Conservation (phyloP, 1,140 invertebrate species). For the Polypedilum pembai region DNA sequence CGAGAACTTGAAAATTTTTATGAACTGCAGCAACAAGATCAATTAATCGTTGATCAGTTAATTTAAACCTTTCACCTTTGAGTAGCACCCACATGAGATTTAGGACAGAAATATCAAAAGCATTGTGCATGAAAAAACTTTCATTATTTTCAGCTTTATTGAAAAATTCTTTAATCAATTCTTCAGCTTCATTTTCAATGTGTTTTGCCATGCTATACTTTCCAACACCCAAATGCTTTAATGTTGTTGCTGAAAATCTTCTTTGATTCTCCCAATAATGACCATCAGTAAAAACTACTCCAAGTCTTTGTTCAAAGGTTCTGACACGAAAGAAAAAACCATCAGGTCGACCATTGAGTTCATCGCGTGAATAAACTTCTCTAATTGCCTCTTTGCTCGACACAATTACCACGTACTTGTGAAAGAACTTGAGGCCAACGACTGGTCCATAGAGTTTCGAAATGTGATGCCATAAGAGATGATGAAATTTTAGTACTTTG, state of each 20-base stretch:
- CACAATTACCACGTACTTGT: conserved; percentile 51
- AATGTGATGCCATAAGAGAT: not conserved
- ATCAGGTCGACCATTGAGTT: conserved; percentile 61
- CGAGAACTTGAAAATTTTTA: conserved; percentile 50
- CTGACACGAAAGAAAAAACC: conserved; percentile 59
- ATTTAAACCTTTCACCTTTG: conserved; percentile 55
- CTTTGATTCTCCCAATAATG: conserved; percentile 49
- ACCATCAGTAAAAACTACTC: conserved; percentile 54
- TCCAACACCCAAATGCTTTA: conserved; percentile 51
- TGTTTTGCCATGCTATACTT: conserved; percentile 46
- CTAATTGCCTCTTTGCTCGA: conserved; percentile 54
- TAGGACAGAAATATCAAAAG: conserved; percentile 54
- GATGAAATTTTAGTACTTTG: not conserved
- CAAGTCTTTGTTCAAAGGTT: conserved; percentile 54
- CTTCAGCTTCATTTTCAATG: conserved; percentile 47
- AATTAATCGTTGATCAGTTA: conserved; percentile 47
- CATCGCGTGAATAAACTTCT: conserved; percentile 52
- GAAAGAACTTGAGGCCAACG: not conserved
- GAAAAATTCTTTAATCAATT: conserved; percentile 42
- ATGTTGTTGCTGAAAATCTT: conserved; percentile 49
- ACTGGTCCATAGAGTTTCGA: not conserved
- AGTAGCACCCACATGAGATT: conserved; percentile 67
- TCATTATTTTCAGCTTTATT: conserved; percentile 31
- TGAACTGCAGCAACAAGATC: conserved; percentile 50
- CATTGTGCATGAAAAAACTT: conserved; percentile 45